phyloP scores from a whole-genome alignment of 2,888 invertebrate species.

The Ganaspis brasiliensis region DNA sequence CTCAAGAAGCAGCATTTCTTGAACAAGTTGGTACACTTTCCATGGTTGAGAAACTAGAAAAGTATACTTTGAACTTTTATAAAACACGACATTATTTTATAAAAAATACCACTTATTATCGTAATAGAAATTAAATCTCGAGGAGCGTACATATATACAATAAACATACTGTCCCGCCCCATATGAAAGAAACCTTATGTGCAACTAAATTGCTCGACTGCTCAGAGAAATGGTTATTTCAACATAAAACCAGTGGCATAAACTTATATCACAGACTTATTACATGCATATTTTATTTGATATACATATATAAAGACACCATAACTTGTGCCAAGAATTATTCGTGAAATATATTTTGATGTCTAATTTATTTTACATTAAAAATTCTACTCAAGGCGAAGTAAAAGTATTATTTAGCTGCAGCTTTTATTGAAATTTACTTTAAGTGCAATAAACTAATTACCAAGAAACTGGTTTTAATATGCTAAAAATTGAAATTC shows the following conservation, averaged over 20 bases:
- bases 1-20: conserved; percentile 10
- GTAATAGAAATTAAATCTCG: conserved; percentile 21
- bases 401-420: background rate
- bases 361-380: conserved; percentile 7
- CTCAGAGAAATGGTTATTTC: conserved; percentile 23
- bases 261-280: background rate
- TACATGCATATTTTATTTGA: conserved; percentile 20
- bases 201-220: conserved; percentile 19
- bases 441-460: background rate
- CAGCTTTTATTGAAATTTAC: background rate
- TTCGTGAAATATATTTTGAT: background rate
- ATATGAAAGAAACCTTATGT: conserved; percentile 1
- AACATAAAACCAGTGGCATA: conserved; percentile 29
- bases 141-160: background rate
- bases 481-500: background rate
- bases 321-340: background rate
- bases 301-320: conserved; percentile 10
- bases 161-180: background rate
- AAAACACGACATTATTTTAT: conserved; percentile 18
- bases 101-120: conserved; percentile 16
- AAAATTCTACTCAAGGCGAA: background rate
- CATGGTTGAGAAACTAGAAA: conserved; percentile 28
- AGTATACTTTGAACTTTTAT: conserved; percentile 22
- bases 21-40: background rate
- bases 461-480: conserved; percentile 13